Percentiles rank a stretch among this genome's conserved stretches.
phyloP scores from a whole-genome alignment of 2,797 vertebrate genomes.

The Caiman crocodilus region DNA sequence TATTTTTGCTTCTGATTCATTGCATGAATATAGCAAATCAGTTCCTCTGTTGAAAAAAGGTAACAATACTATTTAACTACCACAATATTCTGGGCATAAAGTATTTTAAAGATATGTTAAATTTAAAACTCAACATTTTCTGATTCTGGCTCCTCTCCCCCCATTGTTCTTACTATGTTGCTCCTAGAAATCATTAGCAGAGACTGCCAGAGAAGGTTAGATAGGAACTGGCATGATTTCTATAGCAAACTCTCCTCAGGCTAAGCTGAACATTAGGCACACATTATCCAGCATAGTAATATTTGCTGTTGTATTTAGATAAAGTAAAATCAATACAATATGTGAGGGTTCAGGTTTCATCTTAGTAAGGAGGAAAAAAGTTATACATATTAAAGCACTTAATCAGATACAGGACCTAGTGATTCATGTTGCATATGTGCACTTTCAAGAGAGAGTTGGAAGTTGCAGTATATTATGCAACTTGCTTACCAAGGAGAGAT shows the following conservation, averaged over 20 bases:
- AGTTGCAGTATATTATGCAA: not conserved
- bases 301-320: not conserved
- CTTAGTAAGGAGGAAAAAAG: not conserved
- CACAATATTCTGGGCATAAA: too few species aligned
- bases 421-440: not conserved
- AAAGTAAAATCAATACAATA: not conserved
- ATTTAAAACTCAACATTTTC: not conserved
- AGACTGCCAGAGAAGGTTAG: not conserved
- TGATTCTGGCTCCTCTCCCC: too few species aligned
- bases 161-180: too few species aligned
- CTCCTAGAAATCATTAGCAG: not conserved
- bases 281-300: not conserved
- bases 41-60: too few species aligned
- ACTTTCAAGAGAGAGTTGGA: not conserved
- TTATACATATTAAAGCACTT: not conserved
- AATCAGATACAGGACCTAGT: not conserved
- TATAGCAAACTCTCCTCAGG: not conserved
- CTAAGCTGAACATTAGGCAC: not conserved
- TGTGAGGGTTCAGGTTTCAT: not conserved
- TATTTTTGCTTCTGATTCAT: too few species aligned
- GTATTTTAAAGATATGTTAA: too few species aligned
- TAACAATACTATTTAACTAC: too few species aligned
- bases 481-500: constrained; percentile 14
- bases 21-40: too few species aligned
- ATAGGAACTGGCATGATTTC: not conserved